These are phyloP conservation scores for Spatula versicolor DNA, from an alignment of 2,797 vertebrate species.

Conservation along the genomic window DNA sequence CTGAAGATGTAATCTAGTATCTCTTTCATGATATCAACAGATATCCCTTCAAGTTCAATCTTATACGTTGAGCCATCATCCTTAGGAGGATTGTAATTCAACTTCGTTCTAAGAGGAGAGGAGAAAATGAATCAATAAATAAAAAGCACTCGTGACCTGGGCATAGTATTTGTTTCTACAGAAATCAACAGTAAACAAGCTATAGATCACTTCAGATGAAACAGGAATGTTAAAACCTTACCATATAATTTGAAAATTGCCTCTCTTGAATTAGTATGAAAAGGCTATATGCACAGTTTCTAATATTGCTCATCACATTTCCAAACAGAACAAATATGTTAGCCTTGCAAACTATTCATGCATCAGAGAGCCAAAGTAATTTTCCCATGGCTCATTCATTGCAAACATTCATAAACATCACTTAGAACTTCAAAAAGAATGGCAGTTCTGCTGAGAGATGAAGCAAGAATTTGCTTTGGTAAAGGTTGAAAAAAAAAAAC, in stretches of 20 bases:
- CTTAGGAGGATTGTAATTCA: conserved; percentile 97
- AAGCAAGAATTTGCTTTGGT: background rate
- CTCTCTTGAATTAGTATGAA: background rate
- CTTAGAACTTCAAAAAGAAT: conserved; percentile 12
- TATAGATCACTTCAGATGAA: background rate
- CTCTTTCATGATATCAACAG: conserved; percentile 93
- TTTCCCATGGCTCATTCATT: background rate
- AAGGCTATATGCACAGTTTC: background rate
- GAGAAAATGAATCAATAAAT: background rate
- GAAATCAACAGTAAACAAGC: background rate
- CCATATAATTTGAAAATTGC: background rate
- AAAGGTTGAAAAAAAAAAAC: background rate
- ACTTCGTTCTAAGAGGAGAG: conserved; percentile 87
- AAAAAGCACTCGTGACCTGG: background rate
- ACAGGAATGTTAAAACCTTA: background rate
- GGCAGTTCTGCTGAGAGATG: conserved; percentile 1
- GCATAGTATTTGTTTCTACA: background rate
- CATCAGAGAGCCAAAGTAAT: background rate
- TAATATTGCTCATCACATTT: background rate
- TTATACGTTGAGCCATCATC: conserved; percentile 94
- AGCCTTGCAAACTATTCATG: background rate
- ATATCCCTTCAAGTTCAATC: conserved; percentile 96
- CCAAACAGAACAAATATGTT: background rate
- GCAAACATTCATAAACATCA: background rate
- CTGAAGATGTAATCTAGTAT: conserved; percentile 98